These are phyloP conservation scores for Habroteleia sp. DNA, from an alignment of 2,888 invertebrate species.

Conservation along the genomic window DNA sequence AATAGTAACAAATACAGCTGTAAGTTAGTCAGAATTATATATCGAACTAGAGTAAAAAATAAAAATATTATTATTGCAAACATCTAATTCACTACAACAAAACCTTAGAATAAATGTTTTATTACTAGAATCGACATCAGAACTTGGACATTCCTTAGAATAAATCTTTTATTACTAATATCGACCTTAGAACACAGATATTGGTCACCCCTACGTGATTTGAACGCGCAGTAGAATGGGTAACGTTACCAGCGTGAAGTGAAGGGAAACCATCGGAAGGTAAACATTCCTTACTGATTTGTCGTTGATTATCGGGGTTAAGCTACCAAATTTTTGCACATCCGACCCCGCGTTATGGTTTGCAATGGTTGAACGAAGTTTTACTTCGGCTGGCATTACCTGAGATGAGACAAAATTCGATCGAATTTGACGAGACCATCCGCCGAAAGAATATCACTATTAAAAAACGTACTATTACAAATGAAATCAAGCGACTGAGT, in stretches of 20 bases:
- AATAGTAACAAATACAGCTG: no score
- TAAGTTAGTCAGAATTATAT: no score
- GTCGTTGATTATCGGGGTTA: conserved; percentile 4
- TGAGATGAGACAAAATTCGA: conserved; percentile 66
- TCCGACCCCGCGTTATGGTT: conserved; percentile 36
- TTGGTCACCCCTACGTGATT: conserved; percentile 22
- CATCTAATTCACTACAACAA: no score
- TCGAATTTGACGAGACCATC: conserved; percentile 55
- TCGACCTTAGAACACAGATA: no score
- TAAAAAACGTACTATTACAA: conserved; percentile 64
- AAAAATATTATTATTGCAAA: no score
- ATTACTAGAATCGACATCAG: no score
- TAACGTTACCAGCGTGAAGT: neutral
- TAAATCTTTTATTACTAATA: no score
- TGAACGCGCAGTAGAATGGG: neutral
- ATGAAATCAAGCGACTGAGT: conserved; percentile 66
- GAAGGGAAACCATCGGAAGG: neutral
- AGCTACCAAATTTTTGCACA: conserved; percentile 10
- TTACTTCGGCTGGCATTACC: conserved; percentile 48
- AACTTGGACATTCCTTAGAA: no score
- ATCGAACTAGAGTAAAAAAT: no score
- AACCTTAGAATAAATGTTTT: no score
- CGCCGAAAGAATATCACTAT: conserved; percentile 60
- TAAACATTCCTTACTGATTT: neutral
- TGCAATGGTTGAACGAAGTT: conserved; percentile 2